Evolutionary conservation across 92 coral and sea anemone species (phyloP), one percentile per base, ranked within the genome.

Genomic region (Zoanthus sansibaricus): DNA sequence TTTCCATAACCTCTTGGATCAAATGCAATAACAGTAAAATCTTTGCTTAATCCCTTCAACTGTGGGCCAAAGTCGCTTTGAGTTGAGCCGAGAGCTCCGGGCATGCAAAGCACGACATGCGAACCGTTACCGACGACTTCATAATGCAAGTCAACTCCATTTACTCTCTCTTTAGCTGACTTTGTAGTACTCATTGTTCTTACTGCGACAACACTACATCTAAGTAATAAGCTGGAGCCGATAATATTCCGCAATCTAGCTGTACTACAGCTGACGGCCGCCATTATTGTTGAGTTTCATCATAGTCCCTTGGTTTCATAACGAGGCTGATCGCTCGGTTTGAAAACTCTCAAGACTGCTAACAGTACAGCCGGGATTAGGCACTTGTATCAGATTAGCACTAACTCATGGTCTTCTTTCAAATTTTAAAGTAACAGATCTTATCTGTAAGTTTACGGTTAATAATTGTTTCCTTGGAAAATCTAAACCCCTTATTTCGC

Each of bases 1-100:
- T 95, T 97, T 59, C 99, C 99, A 79, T 97, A 97, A 15, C 99
- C 99, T 58, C 99, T 91, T 46, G 99, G 98, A 88, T 97, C 99
- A 74, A 97, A 92, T 9, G 98, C 95, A 69, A 97, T 79, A 0
- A 97, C 95, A 48, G 99, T 95, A 67, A 93, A 97, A 47, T 89
- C 90, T 16, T 91, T 86, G 51, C 94, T 88, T 16, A 97, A 87
- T 1, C 93, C 94, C 73, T 76, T 91, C 8, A 97, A 89, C 83
- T 97, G 99, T 4, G 99, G 99, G 16, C 94, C 99, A 84, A 97
- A 97, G 89, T 97, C 98, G 85, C 98, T 95, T 61, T 92, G 94
- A 1, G 98, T 95, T 5, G 99, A 89, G 0, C 99, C 99, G 61
- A 97, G 79, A 14, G 98, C 99, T 7, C 99, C 99, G 2, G 99